phyloP scores from a whole-genome alignment of 2,888 invertebrate species.

The Drosophila falleni region DNA sequence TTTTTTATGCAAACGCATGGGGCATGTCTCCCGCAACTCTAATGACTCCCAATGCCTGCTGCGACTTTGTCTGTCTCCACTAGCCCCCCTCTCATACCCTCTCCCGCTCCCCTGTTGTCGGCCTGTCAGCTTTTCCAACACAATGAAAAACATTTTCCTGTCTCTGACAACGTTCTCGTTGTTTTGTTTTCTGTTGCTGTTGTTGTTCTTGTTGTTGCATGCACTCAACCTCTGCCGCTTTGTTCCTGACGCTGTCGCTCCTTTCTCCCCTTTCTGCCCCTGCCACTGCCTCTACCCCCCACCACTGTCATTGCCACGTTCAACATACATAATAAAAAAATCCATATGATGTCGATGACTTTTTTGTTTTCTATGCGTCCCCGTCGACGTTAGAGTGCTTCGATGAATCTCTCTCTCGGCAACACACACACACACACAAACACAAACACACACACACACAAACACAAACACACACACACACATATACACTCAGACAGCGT shows the following conservation, averaged over 20 bases:
- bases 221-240: slow-evolving; percentile 33
- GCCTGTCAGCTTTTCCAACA: slow-evolving; percentile 69
- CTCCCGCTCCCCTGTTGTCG: slow-evolving; percentile 10
- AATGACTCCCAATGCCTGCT: slow-evolving; percentile 68
- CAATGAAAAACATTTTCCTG: slow-evolving; percentile 82
- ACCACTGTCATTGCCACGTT: slow-evolving; percentile 32
- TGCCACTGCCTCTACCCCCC: neutral
- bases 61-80: slow-evolving; percentile 19
- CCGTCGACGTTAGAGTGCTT: slow-evolving; percentile 44
- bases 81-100: neutral
- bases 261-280: slow-evolving; percentile 30
- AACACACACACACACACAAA: slow-evolving; percentile 17
- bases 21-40: slow-evolving; percentile 80
- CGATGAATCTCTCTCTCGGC: slow-evolving; percentile 55
- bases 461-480: slow-evolving; percentile 24
- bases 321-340: slow-evolving; percentile 59
- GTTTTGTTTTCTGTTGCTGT: neutral
- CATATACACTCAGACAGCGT: slow-evolving; percentile 14
- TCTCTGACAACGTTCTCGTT: slow-evolving; percentile 44
- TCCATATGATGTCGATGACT: slow-evolving; percentile 79
- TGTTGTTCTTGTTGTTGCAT: slow-evolving; percentile 10
- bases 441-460: slow-evolving; percentile 15
- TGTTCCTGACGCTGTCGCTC: slow-evolving; percentile 26
- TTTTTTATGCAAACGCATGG: slow-evolving; percentile 77
- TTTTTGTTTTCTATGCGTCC: slow-evolving; percentile 59